A percentile compares a stretch with the other conserved stretches of the same genome.
phyloP scores from a whole-genome alignment of 2,888 invertebrate genomes.

The Odontocerum albicorne region DNA sequence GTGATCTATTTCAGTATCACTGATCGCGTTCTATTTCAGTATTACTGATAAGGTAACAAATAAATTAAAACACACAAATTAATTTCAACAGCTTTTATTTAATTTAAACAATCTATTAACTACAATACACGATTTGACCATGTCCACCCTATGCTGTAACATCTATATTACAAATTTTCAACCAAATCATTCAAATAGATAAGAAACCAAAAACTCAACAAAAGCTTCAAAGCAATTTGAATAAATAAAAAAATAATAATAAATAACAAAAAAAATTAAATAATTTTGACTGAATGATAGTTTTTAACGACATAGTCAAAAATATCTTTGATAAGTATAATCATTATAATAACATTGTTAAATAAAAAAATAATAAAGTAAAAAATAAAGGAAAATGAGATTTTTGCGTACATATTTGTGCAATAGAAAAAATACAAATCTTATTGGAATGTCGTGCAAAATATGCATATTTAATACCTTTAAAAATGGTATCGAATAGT shows the following conservation, averaged over 20 bases:
- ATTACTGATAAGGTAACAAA: neutral
- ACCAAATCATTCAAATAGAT: neutral
- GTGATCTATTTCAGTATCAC: too few relatives aligned
- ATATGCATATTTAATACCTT: neutral
- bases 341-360: neutral
- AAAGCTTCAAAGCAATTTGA: neutral
- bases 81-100: slow-evolving; percentile 36
- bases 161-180: slow-evolving; percentile 12
- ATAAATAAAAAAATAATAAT: neutral
- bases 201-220: neutral
- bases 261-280: neutral
- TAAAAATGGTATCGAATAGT: neutral
- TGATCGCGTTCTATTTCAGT: too few relatives aligned
- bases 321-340: neutral
- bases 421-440: neutral
- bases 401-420: neutral
- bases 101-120: slow-evolving; percentile 35
- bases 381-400: neutral
- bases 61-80: slow-evolving; percentile 12
- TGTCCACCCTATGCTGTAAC: slow-evolving; percentile 14
- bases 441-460: neutral
- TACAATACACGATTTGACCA: slow-evolving; percentile 35
- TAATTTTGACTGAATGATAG: neutral
- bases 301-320: neutral
- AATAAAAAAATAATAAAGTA: slow-evolving; percentile 1